These are phyloP conservation scores for Ceryle rudis DNA, from an alignment of 2,797 vertebrate genomes.

Conservation along the genomic window DNA sequence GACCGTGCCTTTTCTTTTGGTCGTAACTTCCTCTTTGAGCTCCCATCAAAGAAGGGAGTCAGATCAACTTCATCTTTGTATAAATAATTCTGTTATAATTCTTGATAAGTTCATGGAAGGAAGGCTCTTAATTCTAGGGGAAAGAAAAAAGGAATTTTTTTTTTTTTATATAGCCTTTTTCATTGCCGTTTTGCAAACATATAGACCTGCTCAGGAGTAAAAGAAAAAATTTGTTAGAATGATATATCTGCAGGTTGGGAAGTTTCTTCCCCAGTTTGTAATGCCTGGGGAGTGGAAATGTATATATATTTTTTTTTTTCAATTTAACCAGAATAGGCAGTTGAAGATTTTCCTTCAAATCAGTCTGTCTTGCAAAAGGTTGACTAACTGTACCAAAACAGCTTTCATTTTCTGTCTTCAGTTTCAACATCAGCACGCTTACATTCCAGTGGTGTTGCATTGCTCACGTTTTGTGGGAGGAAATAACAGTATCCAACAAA, in stretches of 20 bases:
- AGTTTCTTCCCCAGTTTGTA: background rate
- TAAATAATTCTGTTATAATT: background rate
- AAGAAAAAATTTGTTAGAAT: background rate
- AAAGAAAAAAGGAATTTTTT: background rate
- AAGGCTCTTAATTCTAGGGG: background rate
- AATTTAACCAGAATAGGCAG: background rate
- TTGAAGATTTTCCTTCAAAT: background rate
- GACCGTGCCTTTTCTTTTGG: background rate
- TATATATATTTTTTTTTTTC: background rate
- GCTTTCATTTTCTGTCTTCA: background rate
- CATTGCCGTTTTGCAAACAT: background rate
- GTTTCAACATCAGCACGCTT: background rate
- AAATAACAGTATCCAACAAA: background rate
- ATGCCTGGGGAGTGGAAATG: background rate
- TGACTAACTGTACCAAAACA: background rate
- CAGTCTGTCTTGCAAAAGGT: background rate
- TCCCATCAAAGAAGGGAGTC: background rate
- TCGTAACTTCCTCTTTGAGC: background rate
- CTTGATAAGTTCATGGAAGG: background rate
- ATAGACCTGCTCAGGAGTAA: background rate
- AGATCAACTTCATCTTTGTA: background rate
- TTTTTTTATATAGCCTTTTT: background rate
- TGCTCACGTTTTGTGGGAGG: background rate
- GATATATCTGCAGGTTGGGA: background rate
- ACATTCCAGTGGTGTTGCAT: background rate